These are phyloP conservation scores for Drosophila emarginata DNA, from an alignment of 2,888 invertebrate species.

Conservation along the genomic window DNA sequence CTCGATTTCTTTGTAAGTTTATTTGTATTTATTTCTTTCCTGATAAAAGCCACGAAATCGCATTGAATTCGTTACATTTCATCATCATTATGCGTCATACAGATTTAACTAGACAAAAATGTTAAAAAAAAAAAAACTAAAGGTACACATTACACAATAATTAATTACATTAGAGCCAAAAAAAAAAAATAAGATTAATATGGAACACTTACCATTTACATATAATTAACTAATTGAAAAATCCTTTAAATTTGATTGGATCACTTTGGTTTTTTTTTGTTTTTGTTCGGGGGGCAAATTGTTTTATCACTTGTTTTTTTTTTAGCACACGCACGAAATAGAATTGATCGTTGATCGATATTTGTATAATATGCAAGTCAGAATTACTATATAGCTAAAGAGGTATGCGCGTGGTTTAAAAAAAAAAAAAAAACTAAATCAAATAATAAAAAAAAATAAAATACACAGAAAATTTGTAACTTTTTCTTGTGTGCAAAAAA, in stretches of 20 bases:
- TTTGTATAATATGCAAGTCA: neutral
- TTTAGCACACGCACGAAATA: neutral
- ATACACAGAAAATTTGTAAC: no score
- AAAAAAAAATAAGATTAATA: neutral
- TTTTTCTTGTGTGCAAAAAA: conserved; percentile 21
- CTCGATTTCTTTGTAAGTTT: no score
- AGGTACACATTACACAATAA: no score
- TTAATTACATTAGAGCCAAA: no score
- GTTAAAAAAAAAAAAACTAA: no score
- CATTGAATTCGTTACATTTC: neutral
- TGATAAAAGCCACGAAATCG: neutral
- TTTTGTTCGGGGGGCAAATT: conserved; percentile 14
- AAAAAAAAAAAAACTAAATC: no score
- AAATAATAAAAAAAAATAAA: no score
- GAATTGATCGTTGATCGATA: neutral
- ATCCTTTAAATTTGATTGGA: conserved; percentile 24
- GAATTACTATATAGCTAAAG: neutral
- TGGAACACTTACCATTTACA: conserved; percentile 58
- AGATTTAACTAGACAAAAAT: neutral
- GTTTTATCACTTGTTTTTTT: neutral
- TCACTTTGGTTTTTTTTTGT: conserved; percentile 27
- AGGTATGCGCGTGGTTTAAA: neutral
- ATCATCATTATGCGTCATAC: neutral
- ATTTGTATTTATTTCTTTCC: no score
- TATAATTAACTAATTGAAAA: conserved; percentile 47